A percentile compares a stretch with the other conserved stretches of the same genome.
Evolutionary conservation across 2,797 vertebrate genomes (phyloP).

Genomic region (Brachymystax lenok): DNA sequence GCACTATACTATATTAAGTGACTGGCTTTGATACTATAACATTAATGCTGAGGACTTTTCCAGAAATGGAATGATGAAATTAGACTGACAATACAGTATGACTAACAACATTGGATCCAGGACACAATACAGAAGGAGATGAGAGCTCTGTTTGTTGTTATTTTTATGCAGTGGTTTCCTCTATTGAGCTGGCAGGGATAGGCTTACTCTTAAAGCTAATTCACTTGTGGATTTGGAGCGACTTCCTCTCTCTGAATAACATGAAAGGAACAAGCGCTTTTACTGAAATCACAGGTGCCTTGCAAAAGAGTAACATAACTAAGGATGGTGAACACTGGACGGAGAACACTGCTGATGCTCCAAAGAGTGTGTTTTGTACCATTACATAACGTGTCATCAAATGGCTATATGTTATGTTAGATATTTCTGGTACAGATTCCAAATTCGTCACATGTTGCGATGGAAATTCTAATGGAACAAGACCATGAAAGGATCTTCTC

Average conservation of each 20-base stretch:
- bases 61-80: conserved; percentile 1
- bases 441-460: background rate
- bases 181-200: conserved; percentile 11
- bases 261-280: background rate
- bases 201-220: background rate
- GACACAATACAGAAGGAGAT: conserved; percentile 48
- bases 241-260: conserved; percentile 1
- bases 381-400: background rate
- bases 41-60: background rate
- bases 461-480: background rate
- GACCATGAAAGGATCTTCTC: background rate
- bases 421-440: background rate
- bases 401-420: background rate
- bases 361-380: background rate
- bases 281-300: conserved; percentile 3
- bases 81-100: background rate
- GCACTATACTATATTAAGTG: background rate
- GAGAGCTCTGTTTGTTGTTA: conserved; percentile 48
- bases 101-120: conserved; percentile 30
- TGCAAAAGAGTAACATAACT: background rate
- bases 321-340: background rate
- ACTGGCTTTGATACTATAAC: background rate
- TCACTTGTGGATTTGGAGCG: background rate
- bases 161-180: conserved; percentile 40
- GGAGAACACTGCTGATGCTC: background rate